phyloP scores from a whole-genome alignment of 2,797 vertebrate genomes.

The Mareca penelope region DNA sequence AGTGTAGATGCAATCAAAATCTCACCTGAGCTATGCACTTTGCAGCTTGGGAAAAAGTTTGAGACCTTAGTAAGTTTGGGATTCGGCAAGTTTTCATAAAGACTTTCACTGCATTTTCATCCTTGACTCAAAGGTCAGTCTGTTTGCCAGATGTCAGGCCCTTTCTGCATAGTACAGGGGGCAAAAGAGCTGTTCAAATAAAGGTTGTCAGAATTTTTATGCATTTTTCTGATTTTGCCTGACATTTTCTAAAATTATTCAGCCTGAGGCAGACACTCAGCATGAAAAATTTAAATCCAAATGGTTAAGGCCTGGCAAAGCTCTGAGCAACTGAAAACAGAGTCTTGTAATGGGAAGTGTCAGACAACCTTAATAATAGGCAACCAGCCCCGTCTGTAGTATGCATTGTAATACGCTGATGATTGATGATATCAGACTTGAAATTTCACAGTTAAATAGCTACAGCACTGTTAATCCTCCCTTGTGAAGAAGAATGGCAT shows the following conservation, averaged over 20 bases:
- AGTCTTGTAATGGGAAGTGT: conserved; percentile 63
- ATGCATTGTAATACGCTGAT: not conserved
- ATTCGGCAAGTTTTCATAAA: not conserved
- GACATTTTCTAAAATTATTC: conserved; percentile 48
- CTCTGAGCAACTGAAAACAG: conserved; percentile 55
- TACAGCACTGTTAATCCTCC: conserved; percentile 32
- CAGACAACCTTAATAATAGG: conserved; percentile 48
- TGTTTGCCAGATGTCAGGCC: conserved; percentile 35
- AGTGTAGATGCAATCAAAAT: not conserved
- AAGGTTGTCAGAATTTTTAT: conserved; percentile 21
- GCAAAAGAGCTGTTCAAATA: not conserved
- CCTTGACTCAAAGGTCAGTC: not conserved
- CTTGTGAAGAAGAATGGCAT: not conserved
- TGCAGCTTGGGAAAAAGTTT: not conserved
- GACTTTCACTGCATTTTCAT: not conserved
- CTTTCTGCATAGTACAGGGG: not conserved
- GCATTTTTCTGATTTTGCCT: conserved; percentile 50
- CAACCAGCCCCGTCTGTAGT: not conserved
- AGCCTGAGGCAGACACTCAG: conserved; percentile 43
- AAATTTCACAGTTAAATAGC: conserved; percentile 56
- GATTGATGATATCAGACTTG: conserved; percentile 55
- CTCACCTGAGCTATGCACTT: not conserved
- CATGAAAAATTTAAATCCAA: conserved; percentile 59
- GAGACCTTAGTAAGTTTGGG: not conserved
- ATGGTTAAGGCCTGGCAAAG: conserved; percentile 50